These are phyloP conservation scores for Melieria crassipennis DNA, from an alignment of 2,888 invertebrate genomes.

Conservation along the genomic window DNA sequence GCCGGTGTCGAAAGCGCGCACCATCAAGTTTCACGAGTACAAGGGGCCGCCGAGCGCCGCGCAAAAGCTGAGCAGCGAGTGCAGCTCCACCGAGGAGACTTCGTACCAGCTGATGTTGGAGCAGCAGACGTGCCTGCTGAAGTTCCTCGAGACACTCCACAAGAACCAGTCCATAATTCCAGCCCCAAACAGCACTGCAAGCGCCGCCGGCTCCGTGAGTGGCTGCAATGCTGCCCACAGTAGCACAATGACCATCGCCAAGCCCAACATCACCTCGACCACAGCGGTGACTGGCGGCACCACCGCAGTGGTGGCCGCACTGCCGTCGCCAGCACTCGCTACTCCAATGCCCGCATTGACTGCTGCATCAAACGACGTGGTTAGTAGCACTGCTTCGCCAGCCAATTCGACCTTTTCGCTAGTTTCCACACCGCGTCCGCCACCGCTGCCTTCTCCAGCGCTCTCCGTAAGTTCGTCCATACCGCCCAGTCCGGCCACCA, in stretches of 20 bases:
- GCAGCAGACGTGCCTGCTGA: constrained; percentile 88
- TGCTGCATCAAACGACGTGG: constrained; percentile 23
- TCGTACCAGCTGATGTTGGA: constrained; percentile 91
- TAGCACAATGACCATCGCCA: constrained; percentile 42
- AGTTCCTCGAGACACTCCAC: constrained; percentile 84
- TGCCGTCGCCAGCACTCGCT: constrained; percentile 43
- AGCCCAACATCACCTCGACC: constrained; percentile 23
- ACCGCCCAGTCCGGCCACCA: constrained; percentile 63
- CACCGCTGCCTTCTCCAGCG: constrained; percentile 68
- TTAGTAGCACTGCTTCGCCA: constrained; percentile 41
- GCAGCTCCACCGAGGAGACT: constrained; percentile 74
- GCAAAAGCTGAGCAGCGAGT: constrained; percentile 69
- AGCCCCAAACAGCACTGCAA: constrained; percentile 56
- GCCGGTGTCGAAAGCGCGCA: constrained; percentile 81
- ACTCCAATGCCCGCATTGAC: constrained; percentile 51
- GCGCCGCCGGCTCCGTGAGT: constrained; percentile 39
- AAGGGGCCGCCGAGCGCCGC: constrained; percentile 90
- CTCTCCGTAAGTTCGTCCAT: constrained; percentile 67
- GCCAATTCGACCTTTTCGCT: constrained; percentile 51
- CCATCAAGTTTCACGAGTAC: constrained; percentile 97
- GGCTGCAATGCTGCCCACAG: background rate
- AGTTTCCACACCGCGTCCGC: constrained; percentile 59
- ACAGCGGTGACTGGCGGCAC: constrained; percentile 23
- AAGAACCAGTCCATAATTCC: constrained; percentile 86
- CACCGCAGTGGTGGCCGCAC: constrained; percentile 19